phyloP scores from a whole-genome alignment of 1,140 invertebrate genomes.

The Papilio xuthus region DNA sequence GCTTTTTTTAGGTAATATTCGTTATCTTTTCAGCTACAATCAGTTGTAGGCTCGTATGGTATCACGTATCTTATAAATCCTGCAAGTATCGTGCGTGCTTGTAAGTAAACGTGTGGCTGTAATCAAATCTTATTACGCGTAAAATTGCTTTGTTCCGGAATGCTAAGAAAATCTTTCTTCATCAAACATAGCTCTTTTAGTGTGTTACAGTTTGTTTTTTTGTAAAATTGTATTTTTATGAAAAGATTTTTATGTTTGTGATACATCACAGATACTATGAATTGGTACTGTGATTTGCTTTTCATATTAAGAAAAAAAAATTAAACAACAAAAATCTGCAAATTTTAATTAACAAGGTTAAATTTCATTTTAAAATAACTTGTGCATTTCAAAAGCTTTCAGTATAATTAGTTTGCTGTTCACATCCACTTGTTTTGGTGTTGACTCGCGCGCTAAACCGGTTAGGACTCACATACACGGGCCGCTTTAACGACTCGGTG shows the following conservation, averaged over 20 bases:
- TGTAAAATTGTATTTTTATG: too few species aligned
- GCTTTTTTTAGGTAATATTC: neutral
- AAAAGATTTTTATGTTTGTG: too few species aligned
- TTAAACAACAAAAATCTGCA: neutral
- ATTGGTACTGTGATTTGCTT: too few species aligned
- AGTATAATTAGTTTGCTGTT: constrained; percentile 28
- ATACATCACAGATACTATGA: too few species aligned
- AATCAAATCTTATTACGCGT: constrained; percentile 26
- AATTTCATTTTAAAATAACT: neutral
- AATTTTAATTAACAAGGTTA: constrained; percentile 15
- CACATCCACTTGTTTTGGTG: constrained; percentile 18
- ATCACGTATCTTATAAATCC: constrained; percentile 18
- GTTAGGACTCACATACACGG: neutral
- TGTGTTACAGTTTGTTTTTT: neutral
- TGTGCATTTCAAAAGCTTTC: neutral
- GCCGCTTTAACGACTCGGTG: neutral
- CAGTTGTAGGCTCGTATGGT: neutral
- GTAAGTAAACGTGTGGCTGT: constrained; percentile 18
- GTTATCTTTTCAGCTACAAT: neutral
- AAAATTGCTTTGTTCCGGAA: constrained; percentile 22
- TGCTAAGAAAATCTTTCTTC: constrained; percentile 9
- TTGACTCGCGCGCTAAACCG: constrained; percentile 2
- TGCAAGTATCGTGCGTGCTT: constrained; percentile 18
- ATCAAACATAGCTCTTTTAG: neutral
- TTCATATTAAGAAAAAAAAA: too few species aligned